A percentile compares a stretch with the other conserved stretches of the same genome.
Conservation (phyloP, 2,113 vertebrate species). For the Hassar affinis region DNA sequence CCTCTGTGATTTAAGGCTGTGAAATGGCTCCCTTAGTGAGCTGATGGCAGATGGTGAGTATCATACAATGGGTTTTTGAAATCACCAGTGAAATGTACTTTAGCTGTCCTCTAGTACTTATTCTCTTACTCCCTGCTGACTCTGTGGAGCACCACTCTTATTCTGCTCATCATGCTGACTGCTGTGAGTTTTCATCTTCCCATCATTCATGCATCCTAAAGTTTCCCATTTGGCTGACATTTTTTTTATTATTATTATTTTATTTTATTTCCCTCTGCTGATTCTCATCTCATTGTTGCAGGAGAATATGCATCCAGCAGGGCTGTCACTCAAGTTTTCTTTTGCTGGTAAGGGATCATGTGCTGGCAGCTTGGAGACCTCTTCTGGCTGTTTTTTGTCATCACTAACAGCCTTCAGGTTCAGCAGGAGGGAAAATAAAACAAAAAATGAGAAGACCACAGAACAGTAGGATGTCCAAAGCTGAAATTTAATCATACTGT, state of each 20-base stretch:
- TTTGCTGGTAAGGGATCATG: slow-evolving; percentile 9
- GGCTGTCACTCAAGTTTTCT: background rate
- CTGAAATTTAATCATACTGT: background rate
- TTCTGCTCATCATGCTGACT: slow-evolving; percentile 6
- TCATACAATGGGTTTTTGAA: slow-evolving; percentile 19
- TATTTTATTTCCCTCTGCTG: background rate
- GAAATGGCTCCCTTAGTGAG: slow-evolving; percentile 2
- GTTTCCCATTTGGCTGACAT: too few species aligned
- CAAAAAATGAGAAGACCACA: background rate
- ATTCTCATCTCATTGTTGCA: slow-evolving; percentile 20
- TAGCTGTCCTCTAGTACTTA: background rate
- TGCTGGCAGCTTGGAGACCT: slow-evolving; percentile 37
- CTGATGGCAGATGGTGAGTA: slow-evolving; percentile 20
- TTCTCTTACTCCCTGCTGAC: slow-evolving; percentile 28
- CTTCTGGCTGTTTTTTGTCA: slow-evolving; percentile 37
- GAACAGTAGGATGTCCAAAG: background rate
- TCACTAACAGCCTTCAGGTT: background rate
- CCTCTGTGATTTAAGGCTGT: slow-evolving; percentile 2
- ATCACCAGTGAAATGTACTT: background rate
- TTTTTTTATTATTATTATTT: too few species aligned
- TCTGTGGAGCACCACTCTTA: background rate
- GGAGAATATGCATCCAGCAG: background rate
- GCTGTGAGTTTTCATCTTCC: background rate
- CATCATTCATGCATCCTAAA: too few species aligned
- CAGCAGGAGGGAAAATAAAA: background rate